Percentiles rank a stretch among this genome's conserved stretches.
Evolutionary conservation across 1,140 invertebrate species (phyloP).

Genomic region (Gryllus bimaculatus): DNA sequence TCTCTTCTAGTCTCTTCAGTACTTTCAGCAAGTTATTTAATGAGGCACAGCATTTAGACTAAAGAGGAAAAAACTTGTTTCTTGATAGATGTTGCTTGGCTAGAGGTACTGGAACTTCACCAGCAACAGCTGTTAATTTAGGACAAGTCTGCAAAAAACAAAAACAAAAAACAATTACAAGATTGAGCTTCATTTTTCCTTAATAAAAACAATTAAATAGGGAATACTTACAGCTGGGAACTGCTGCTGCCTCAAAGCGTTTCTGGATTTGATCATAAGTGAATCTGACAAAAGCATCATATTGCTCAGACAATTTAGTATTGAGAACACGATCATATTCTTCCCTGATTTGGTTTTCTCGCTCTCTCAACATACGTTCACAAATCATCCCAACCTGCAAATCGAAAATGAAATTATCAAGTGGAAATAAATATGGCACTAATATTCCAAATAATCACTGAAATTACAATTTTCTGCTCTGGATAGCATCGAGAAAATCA

Average conservation of each 20-base stretch:
- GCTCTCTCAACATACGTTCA: conserved; percentile 87
- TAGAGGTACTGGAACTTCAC: not conserved
- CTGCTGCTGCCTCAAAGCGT: conserved; percentile 58
- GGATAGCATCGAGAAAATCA: too few species aligned
- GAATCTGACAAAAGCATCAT: conserved; percentile 95
- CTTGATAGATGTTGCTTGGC: conserved; percentile 14
- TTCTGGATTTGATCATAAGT: conserved; percentile 93
- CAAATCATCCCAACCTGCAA: conserved; percentile 84
- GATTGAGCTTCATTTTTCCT: not conserved
- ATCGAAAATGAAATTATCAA: conserved; percentile 18
- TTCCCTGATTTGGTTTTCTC: conserved; percentile 80
- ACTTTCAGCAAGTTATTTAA: conserved; percentile 6
- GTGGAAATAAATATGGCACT: conserved; percentile 18
- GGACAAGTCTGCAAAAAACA: conserved; percentile 12
- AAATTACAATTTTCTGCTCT: too few species aligned
- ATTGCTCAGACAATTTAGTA: conserved; percentile 89
- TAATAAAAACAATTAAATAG: not conserved
- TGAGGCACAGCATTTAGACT: conserved; percentile 22
- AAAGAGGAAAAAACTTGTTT: conserved; percentile 19
- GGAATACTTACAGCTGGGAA: conserved; percentile 55
- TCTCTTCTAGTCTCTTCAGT: not conserved
- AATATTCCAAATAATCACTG: too few species aligned
- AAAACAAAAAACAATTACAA: not conserved
- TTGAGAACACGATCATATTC: conserved; percentile 88
- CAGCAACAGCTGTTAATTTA: conserved; percentile 9